phyloP scores from a whole-genome alignment of 2,888 invertebrate species.

The Fabriciana adippe region DNA sequence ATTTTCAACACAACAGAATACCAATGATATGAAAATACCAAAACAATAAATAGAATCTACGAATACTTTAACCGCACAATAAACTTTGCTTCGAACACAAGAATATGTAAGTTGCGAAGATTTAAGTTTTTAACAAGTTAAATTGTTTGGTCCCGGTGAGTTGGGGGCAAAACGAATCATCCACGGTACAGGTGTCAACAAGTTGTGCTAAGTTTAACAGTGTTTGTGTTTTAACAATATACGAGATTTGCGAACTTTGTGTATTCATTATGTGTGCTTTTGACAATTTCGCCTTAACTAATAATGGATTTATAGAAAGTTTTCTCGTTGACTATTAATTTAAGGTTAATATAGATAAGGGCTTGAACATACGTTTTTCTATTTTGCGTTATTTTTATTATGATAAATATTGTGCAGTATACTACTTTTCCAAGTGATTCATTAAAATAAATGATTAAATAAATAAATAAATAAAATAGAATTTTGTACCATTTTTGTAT shows the following conservation, averaged over 20 bases:
- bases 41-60: constrained; percentile 14
- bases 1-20: too few relatives aligned
- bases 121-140: constrained; percentile 43
- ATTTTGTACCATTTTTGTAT: too few relatives aligned
- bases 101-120: constrained; percentile 37
- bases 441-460: too few relatives aligned
- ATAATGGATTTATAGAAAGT: constrained; percentile 8
- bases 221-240: constrained; percentile 25
- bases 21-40: neutral
- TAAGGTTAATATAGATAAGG: neutral
- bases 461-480: too few relatives aligned
- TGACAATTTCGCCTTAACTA: constrained; percentile 7
- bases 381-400: too few relatives aligned
- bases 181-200: constrained; percentile 40
- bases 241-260: constrained; percentile 5
- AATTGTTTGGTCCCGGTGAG: constrained; percentile 38
- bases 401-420: too few relatives aligned
- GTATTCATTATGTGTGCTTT: neutral
- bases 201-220: constrained; percentile 35
- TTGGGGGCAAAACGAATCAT: constrained; percentile 34
- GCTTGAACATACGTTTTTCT: neutral
- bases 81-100: constrained; percentile 23
- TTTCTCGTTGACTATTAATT: neutral
- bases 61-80: constrained; percentile 13
- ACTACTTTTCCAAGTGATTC: too few relatives aligned